These are phyloP conservation scores for Metallyticus violacea DNA, from an alignment of 2,888 invertebrate genomes.

Conservation along the genomic window DNA sequence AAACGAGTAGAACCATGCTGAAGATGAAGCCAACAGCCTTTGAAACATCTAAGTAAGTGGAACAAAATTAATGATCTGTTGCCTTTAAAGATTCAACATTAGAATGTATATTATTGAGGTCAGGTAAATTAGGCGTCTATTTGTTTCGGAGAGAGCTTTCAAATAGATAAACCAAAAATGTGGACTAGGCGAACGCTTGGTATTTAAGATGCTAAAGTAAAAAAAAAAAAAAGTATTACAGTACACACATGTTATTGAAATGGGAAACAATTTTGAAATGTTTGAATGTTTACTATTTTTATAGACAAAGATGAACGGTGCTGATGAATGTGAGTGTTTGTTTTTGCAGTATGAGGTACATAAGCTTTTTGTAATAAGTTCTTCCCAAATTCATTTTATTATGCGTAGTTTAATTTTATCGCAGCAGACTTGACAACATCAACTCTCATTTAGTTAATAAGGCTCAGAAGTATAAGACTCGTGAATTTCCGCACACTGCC, in stretches of 20 bases:
- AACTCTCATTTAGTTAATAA: not conserved
- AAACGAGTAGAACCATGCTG: no score
- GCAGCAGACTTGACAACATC: not conserved
- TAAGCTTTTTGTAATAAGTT: not conserved
- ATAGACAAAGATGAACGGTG: conserved; percentile 36
- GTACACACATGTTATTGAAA: not conserved
- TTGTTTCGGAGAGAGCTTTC: no score
- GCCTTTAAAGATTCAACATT: no score
- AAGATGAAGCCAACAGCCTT: no score
- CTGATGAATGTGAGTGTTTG: conserved; percentile 1
- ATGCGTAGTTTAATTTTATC: not conserved
- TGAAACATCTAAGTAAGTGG: no score
- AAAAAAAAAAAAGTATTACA: not conserved
- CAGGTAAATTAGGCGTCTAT: no score
- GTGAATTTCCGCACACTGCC: not conserved
- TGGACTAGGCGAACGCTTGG: no score
- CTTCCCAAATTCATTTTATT: not conserved
- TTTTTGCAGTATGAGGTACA: not conserved
- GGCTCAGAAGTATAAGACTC: not conserved
- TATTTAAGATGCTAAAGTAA: not conserved
- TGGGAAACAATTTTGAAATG: not conserved
- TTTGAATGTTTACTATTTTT: conserved; percentile 45
- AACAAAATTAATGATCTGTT: no score
- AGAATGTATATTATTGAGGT: no score
- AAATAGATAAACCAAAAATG: no score